Evolutionary conservation across 1,140 invertebrate genomes (phyloP).

Genomic region (Nephila pilipes): DNA sequence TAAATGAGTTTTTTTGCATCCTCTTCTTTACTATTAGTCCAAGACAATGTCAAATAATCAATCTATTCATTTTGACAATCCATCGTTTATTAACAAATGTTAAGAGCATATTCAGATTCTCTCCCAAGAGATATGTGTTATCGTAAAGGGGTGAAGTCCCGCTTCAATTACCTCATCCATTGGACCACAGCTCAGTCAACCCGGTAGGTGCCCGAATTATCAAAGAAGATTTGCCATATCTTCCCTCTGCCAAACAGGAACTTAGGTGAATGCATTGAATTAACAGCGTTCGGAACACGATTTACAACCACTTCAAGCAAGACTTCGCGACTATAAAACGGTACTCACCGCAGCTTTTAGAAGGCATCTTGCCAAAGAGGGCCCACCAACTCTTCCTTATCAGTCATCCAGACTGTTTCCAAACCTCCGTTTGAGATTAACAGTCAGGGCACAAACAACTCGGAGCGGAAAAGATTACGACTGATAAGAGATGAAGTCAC

Average conservation of each 20-base stretch:
- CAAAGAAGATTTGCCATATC: neutral
- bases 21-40: too few species aligned
- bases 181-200: neutral
- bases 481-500: constrained; percentile 26
- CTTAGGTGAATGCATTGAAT: neutral
- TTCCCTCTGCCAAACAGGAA: neutral
- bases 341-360: constrained; percentile 8
- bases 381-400: neutral
- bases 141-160: too few species aligned
- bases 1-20: too few species aligned
- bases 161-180: too few species aligned
- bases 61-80: too few species aligned
- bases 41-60: too few species aligned
- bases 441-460: constrained; percentile 4
- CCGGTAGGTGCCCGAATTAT: neutral
- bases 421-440: neutral
- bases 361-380: constrained; percentile 21
- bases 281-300: constrained; percentile 19
- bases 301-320: constrained; percentile 17
- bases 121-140: too few species aligned
- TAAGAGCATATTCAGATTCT: too few species aligned
- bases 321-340: constrained; percentile 14
- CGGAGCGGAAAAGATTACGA: neutral
- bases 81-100: too few species aligned
- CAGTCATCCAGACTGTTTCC: constrained; percentile 33